Percentiles rank a stretch among this genome's conserved stretches.
Conservation (phyloP, 2,888 invertebrate species). For the Ypsolopha scabrella region DNA sequence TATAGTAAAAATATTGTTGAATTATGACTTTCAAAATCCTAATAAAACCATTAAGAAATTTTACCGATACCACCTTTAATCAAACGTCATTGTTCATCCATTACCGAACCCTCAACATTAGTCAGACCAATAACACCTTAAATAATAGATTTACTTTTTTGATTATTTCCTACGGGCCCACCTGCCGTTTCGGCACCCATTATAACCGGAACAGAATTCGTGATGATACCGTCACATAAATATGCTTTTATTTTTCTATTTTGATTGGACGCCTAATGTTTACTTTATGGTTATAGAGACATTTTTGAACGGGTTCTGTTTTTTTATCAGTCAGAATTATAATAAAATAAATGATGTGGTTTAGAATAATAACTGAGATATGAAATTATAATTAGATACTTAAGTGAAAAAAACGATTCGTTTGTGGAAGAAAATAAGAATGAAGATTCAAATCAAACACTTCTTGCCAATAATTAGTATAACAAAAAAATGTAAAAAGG, state of each 20-base stretch:
- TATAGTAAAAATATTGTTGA: too few species aligned
- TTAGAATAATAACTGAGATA: neutral
- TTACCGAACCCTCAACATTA: conserved; percentile 10
- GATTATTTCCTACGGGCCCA: conserved; percentile 21
- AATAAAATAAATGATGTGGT: neutral
- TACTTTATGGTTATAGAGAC: conserved; percentile 20
- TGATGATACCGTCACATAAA: conserved; percentile 48
- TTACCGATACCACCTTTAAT: too few species aligned
- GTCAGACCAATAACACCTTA: neutral
- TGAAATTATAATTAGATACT: too few species aligned
- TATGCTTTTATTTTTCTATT: conserved; percentile 47
- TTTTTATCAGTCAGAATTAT: neutral
- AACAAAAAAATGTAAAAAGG: too few species aligned
- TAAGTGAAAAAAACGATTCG: too few species aligned
- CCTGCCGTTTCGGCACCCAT: conserved; percentile 43
- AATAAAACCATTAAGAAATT: too few species aligned
- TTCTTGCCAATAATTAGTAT: too few species aligned
- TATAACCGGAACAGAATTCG: conserved; percentile 48
- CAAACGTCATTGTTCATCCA: too few species aligned
- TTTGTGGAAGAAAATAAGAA: too few species aligned
- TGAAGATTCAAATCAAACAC: too few species aligned
- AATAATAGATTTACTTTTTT: neutral
- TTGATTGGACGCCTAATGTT: conserved; percentile 40
- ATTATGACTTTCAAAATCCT: too few species aligned
- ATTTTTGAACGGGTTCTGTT: neutral